Evolutionary conservation across 2,888 invertebrate genomes (phyloP), one percentile per base, ranked within the genome.

Genomic region (Lithophane semibrunnea): DNA sequence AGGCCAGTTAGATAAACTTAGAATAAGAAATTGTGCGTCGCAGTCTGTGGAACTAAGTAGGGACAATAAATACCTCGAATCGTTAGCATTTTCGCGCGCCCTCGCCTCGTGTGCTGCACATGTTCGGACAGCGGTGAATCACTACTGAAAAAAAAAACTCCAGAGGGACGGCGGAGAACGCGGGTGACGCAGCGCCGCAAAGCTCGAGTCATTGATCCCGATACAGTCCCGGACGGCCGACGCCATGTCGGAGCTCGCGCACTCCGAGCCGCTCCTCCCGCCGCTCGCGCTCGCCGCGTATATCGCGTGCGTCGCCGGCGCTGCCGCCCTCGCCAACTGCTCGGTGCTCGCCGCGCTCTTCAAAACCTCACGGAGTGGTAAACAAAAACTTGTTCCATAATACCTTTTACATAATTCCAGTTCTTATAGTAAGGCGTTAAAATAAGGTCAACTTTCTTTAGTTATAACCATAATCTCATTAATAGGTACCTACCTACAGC

Each of bases 201-300:
- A 95, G 96, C 96, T 87, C 90, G 92, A 95, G 96, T 96, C 96
- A 96, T 96, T 96, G 96, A 94, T 96, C 96, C 96, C 96, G 93
- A 88, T 90, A 91, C 94, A 93, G 93, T 95, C 95, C 95, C 93
- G 94, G 92, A 89, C 93, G 90, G 92, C 90, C 94, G 95, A 94
- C 95, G 93, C 94, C 90, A 94, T 94, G 95, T 88, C 93, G 91
- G 93, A 92, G 92, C 92, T 87, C 91, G 92, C 91, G 91, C 90
- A 89, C 82, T 88, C 88, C 86, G 92, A 87, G 88, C 93, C 94
- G 90, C 92, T 95, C 84, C 87, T 95, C 90, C 93, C 96, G 90
- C 93, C 95, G 90, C 92, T 95, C 80, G 92, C 91, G 84, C 91
- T 95, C 85, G 94, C 94, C 79, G 91, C 90, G 71, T 93, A 89